phyloP scores from a whole-genome alignment of 1,140 invertebrate genomes.

The Psix sp. region DNA sequence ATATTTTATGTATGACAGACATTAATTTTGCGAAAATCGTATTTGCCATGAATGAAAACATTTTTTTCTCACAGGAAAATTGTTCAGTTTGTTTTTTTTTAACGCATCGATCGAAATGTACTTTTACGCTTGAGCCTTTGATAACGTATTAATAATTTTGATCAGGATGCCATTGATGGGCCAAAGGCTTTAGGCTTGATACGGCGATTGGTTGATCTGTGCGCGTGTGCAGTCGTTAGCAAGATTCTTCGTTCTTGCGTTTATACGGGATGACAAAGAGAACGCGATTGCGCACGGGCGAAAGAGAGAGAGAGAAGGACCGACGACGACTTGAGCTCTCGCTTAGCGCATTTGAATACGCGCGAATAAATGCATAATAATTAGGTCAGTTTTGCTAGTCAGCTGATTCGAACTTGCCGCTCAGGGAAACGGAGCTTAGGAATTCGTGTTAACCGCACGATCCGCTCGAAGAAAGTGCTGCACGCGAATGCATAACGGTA shows the following conservation, averaged over 20 bases:
- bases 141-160: slow-evolving; percentile 41
- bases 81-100: neutral
- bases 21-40: too few species aligned
- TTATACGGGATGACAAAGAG: slow-evolving; percentile 20
- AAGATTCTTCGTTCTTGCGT: slow-evolving; percentile 41
- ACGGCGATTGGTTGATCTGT: slow-evolving; percentile 44
- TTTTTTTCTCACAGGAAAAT: too few species aligned
- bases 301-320: slow-evolving; percentile 41
- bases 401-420: slow-evolving; percentile 72
- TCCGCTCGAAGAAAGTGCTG: slow-evolving; percentile 58
- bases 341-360: slow-evolving; percentile 76
- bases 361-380: slow-evolving; percentile 78
- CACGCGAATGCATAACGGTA: slow-evolving; percentile 62
- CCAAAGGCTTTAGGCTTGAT: slow-evolving; percentile 34
- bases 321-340: slow-evolving; percentile 64
- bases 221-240: slow-evolving; percentile 49
- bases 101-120: slow-evolving; percentile 10
- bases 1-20: too few species aligned
- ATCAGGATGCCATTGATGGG: slow-evolving; percentile 37
- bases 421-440: slow-evolving; percentile 65
- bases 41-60: too few species aligned
- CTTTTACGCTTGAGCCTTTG: slow-evolving; percentile 4
- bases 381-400: slow-evolving; percentile 78
- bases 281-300: slow-evolving; percentile 15
- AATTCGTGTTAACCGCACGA: slow-evolving; percentile 62